phyloP scores from a whole-genome alignment of 2,113 vertebrate species.

The Corythaixoides concolor region DNA sequence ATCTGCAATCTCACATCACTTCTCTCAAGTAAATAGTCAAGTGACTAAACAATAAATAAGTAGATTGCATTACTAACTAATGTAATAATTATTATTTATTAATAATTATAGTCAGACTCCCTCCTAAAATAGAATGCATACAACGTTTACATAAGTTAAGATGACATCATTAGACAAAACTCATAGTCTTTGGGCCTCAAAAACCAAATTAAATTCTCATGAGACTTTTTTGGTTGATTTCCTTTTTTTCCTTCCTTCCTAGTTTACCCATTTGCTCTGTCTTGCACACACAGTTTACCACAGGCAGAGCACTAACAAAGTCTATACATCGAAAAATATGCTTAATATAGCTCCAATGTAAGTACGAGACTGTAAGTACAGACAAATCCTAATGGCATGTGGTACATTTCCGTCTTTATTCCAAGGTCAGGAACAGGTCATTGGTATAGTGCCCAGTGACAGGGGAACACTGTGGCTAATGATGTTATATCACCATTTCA shows the following conservation, averaged over 20 bases:
- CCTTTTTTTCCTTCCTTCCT: fast-evolving
- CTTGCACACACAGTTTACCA: neutral
- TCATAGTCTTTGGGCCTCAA: neutral
- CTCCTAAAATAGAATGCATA: neutral
- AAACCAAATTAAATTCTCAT: neutral
- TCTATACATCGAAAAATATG: neutral
- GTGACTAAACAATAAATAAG: neutral
- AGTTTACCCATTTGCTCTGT: neutral
- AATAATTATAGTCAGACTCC: neutral
- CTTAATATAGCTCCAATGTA: neutral
- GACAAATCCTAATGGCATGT: neutral
- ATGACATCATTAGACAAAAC: neutral
- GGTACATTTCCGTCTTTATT: neutral
- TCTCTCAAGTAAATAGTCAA: neutral
- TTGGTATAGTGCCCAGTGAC: neutral
- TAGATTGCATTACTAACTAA: neutral
- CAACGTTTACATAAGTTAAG: neutral
- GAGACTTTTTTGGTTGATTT: neutral
- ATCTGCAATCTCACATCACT: neutral
- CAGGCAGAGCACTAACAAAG: neutral
- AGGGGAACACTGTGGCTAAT: neutral
- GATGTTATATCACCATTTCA: neutral
- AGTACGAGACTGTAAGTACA: neutral
- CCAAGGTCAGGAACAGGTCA: neutral
- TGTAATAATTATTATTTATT: neutral